Evolutionary conservation across 2,888 invertebrate species (phyloP).

Genomic region (Cybosia mesomella): DNA sequence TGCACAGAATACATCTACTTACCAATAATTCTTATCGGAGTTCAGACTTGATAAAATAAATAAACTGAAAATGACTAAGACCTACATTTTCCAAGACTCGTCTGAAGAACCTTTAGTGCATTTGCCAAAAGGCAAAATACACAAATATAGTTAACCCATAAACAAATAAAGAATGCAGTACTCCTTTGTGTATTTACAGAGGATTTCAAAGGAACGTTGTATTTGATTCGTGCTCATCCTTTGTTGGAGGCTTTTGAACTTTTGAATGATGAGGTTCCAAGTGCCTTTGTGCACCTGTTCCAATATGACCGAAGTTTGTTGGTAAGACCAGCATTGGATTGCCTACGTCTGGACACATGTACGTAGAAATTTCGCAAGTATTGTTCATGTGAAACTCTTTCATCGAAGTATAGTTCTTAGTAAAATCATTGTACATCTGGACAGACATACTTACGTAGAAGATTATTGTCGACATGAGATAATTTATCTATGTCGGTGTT

Average conservation of each 20-base stretch:
- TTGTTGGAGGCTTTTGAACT: constrained; percentile 24
- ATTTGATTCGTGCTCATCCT: constrained; percentile 41
- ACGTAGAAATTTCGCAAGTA: background rate
- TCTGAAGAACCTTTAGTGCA: background rate
- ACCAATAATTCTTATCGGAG: too few species aligned
- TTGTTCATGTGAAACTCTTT: background rate
- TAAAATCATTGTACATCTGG: too few species aligned
- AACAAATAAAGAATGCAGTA: constrained; percentile 42
- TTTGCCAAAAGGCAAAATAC: background rate
- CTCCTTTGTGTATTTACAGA: constrained; percentile 48
- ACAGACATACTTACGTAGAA: too few species aligned
- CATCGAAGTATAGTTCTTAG: too few species aligned
- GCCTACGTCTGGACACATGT: background rate
- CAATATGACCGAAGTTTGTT: background rate
- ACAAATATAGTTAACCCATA: constrained; percentile 15
- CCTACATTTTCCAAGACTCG: too few species aligned
- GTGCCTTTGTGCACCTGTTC: background rate
- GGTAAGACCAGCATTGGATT: background rate
- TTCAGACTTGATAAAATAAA: too few species aligned
- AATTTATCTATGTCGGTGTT: too few species aligned
- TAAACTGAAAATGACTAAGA: too few species aligned
- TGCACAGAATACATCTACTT: too few species aligned
- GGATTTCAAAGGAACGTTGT: constrained; percentile 48
- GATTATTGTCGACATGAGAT: too few species aligned
- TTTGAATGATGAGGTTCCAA: background rate